Conservation (phyloP, 1,140 invertebrate species). For the Pinna nobilis region DNA sequence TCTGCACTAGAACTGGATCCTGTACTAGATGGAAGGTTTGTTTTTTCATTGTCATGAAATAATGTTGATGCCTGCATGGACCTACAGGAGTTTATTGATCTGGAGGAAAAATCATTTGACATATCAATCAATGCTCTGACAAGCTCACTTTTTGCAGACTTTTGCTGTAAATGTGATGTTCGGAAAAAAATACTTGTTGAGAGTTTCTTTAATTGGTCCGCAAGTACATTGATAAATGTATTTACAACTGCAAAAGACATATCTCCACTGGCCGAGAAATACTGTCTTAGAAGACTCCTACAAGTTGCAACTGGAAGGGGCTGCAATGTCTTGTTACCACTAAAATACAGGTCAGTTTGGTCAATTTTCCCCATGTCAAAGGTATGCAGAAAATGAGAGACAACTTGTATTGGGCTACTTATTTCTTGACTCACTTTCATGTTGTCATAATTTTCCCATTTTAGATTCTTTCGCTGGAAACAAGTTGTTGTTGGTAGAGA, state of each 20-base stretch:
- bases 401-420: slow-evolving; percentile 52
- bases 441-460: slow-evolving; percentile 38
- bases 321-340: not conserved
- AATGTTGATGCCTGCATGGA: slow-evolving; percentile 27
- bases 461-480: slow-evolving; percentile 34
- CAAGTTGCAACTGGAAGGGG: slow-evolving; percentile 32
- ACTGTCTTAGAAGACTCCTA: slow-evolving; percentile 25
- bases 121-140: slow-evolving; percentile 42
- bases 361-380: slow-evolving; percentile 34
- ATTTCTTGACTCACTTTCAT: slow-evolving; percentile 42
- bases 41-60: not conserved
- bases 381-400: slow-evolving; percentile 45
- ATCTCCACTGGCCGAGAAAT: slow-evolving; percentile 28
- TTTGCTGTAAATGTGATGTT: slow-evolving; percentile 28
- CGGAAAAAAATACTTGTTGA: slow-evolving; percentile 53
- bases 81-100: slow-evolving; percentile 49
- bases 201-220: slow-evolving; percentile 56
- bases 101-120: slow-evolving; percentile 45
- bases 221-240: slow-evolving; percentile 46
- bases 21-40: not conserved
- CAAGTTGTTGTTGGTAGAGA: slow-evolving; percentile 39
- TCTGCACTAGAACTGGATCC: not conserved
- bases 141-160: slow-evolving; percentile 40
- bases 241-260: slow-evolving; percentile 41
- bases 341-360: slow-evolving; percentile 38